Percentiles rank a stretch among this genome's conserved stretches.
Conservation (phyloP, 2,888 invertebrate species). For the Stenoptilia bipunctidactyla region DNA sequence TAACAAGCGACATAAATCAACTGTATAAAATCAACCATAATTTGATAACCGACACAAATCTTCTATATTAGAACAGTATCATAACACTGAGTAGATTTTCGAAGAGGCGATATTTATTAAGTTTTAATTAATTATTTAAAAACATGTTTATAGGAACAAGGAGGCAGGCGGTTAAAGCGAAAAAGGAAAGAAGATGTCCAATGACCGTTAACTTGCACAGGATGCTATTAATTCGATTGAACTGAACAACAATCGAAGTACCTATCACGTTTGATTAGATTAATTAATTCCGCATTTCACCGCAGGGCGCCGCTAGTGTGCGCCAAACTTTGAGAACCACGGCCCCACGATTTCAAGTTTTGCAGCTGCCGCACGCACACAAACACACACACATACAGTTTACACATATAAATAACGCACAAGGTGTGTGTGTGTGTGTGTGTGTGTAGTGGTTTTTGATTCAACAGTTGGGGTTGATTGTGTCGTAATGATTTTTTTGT, state of each 20-base stretch:
- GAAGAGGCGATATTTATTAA: too few species aligned
- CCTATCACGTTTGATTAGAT: not conserved
- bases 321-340: conserved; percentile 51
- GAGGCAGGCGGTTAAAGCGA: too few species aligned
- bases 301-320: conserved; percentile 16
- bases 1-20: too few species aligned
- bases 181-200: too few species aligned
- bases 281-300: conserved; percentile 8
- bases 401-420: not conserved
- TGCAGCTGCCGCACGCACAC: conserved; percentile 59
- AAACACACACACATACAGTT: conserved; percentile 25
- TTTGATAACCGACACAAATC: too few species aligned
- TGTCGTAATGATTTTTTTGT: conserved; percentile 19
- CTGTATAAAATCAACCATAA: too few species aligned
- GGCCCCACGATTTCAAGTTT: conserved; percentile 45
- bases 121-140: too few species aligned
- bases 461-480: conserved; percentile 22
- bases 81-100: too few species aligned
- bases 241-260: conserved; percentile 7
- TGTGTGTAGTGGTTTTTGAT: conserved; percentile 19
- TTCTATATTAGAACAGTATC: too few species aligned
- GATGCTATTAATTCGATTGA: too few species aligned
- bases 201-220: too few species aligned
- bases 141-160: too few species aligned
- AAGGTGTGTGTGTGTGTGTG: conserved; percentile 16